These are phyloP conservation scores for Hippocampus barbouri DNA, from an alignment of 2,113 vertebrate species.

Conservation along the genomic window DNA sequence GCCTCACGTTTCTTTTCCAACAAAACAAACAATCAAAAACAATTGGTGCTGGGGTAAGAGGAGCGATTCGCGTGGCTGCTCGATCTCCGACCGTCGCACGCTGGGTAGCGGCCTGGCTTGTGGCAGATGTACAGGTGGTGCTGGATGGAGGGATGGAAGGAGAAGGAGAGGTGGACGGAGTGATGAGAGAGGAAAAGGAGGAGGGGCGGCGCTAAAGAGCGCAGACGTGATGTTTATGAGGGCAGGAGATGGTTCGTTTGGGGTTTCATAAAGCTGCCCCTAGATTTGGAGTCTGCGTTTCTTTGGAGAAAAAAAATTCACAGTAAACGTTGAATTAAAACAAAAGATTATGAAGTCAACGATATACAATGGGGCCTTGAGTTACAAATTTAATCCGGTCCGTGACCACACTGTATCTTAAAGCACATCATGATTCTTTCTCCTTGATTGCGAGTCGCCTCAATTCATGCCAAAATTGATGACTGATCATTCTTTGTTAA, in stretches of 20 bases:
- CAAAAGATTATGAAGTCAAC: too few species aligned
- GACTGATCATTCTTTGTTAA: too few species aligned
- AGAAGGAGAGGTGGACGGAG: neutral
- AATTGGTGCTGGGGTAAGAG: neutral
- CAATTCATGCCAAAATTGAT: too few species aligned
- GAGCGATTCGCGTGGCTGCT: neutral
- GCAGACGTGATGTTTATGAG: constrained; percentile 43
- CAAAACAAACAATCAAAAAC: neutral
- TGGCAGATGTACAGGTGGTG: constrained; percentile 70
- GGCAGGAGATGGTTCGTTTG: constrained; percentile 12
- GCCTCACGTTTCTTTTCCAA: neutral
- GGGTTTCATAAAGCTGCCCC: too few species aligned
- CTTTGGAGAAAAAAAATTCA: too few species aligned
- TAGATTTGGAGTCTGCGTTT: too few species aligned
- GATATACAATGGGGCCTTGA: too few species aligned
- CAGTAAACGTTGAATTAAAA: too few species aligned
- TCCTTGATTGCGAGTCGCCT: too few species aligned
- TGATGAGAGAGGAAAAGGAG: neutral
- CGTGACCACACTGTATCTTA: too few species aligned
- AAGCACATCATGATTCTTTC: too few species aligned
- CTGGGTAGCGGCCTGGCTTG: constrained; percentile 52
- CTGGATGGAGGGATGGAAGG: constrained; percentile 27
- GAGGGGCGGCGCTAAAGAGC: neutral
- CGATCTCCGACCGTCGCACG: constrained; percentile 41
- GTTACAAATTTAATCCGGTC: too few species aligned